phyloP scores from a whole-genome alignment of 2,888 invertebrate genomes.

The Drosophila trichaetosa region DNA sequence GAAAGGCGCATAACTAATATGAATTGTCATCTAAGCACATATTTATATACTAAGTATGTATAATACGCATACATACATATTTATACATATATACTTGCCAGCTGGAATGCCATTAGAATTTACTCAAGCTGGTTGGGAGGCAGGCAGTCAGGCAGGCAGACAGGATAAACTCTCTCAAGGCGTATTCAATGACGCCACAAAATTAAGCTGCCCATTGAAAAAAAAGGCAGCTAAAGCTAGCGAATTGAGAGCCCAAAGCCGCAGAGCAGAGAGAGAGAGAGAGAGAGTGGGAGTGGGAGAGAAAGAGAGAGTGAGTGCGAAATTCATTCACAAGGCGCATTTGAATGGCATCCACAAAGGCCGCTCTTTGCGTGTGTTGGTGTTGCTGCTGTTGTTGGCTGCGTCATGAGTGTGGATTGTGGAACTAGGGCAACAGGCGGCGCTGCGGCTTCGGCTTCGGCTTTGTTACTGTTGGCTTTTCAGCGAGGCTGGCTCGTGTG shows the following conservation, averaged over 20 bases:
- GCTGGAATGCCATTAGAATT: conserved; percentile 27
- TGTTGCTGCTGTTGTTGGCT: conserved; percentile 36
- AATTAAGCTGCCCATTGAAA: conserved; percentile 54
- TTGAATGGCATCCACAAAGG: conserved; percentile 64
- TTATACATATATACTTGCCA: not conserved
- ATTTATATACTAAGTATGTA: not conserved
- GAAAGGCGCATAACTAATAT: not conserved
- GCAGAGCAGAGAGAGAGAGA: not conserved
- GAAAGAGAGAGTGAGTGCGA: conserved; percentile 30
- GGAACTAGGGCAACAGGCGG: conserved; percentile 73
- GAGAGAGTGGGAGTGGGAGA: conserved; percentile 10
- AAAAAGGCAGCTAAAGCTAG: conserved; percentile 33
- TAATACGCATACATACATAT: not conserved
- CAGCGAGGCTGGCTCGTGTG: conserved; percentile 9
- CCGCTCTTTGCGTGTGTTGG: conserved; percentile 21
- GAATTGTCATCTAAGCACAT: not conserved
- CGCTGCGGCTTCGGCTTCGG: conserved; percentile 52
- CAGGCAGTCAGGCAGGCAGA: conserved; percentile 5
- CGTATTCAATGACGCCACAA: conserved; percentile 70
- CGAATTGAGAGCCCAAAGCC: conserved; percentile 12
- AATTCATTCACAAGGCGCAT: conserved; percentile 75
- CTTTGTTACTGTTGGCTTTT: conserved; percentile 24
- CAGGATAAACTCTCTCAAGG: conserved; percentile 47
- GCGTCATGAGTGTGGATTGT: conserved; percentile 61
- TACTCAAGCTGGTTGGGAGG: conserved; percentile 5